Evolutionary conservation across 2,888 invertebrate genomes (phyloP).

Genomic region (Drosophila monieri): DNA sequence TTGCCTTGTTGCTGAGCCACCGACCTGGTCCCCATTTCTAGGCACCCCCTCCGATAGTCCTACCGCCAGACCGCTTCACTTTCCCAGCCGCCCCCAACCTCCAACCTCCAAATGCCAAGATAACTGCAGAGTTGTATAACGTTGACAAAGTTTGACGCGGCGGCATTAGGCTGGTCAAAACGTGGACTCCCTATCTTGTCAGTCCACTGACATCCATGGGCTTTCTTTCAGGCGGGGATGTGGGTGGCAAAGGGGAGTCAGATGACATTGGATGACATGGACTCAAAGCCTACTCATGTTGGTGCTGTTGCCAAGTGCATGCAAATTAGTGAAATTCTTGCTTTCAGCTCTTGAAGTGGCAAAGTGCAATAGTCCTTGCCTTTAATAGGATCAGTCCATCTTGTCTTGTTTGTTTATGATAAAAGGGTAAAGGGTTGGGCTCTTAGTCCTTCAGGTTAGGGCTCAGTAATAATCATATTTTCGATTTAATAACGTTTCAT

Average conservation of each 20-base stretch:
- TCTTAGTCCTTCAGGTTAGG: too few relatives aligned
- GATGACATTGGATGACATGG: constrained; percentile 2
- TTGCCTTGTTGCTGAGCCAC: constrained; percentile 56
- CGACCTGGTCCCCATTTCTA: neutral
- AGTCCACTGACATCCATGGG: constrained; percentile 43
- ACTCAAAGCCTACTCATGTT: neutral
- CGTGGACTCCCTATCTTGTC: constrained; percentile 58
- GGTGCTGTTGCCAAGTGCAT: constrained; percentile 54
- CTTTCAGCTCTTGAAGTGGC: neutral
- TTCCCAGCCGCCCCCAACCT: neutral
- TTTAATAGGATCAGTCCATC: too few relatives aligned
- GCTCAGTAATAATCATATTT: too few relatives aligned
- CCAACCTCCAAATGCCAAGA: constrained; percentile 21
- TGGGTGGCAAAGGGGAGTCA: neutral
- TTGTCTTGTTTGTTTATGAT: too few relatives aligned
- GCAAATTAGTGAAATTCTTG: constrained; percentile 57
- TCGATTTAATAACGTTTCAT: neutral
- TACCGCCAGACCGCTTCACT: neutral
- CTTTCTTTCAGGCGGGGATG: neutral
- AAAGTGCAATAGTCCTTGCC: neutral
- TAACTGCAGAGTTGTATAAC: constrained; percentile 71
- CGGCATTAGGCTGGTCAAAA: constrained; percentile 59
- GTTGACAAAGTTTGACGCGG: constrained; percentile 67
- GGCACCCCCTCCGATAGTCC: neutral
- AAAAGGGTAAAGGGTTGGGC: too few relatives aligned